Conservation (phyloP, 2,113 vertebrate genomes). For the Gadus macrocephalus region DNA sequence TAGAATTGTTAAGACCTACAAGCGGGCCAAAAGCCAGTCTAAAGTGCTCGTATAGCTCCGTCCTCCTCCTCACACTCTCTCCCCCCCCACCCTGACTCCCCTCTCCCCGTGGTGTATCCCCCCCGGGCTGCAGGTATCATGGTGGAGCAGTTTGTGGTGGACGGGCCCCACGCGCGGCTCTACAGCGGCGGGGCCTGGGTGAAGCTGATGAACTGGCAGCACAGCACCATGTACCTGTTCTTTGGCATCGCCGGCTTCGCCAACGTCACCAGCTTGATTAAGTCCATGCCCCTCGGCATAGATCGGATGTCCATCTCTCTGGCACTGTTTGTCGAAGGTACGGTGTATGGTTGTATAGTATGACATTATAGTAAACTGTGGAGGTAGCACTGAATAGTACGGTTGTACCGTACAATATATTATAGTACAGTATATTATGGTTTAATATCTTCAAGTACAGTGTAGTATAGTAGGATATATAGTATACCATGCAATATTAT, state of each 20-base stretch:
- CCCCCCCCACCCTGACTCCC: no score
- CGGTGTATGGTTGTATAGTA: background rate
- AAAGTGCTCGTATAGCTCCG: no score
- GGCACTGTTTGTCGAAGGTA: conserved; percentile 88
- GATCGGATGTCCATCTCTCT: conserved; percentile 78
- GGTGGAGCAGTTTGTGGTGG: conserved; percentile 92
- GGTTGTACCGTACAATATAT: no score
- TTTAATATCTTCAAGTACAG: no score
- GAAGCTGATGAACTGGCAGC: conserved; percentile 98
- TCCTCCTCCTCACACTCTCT: no score
- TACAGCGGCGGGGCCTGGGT: conserved; percentile 73
- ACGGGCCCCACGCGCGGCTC: conserved; percentile 85
- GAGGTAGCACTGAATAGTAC: no score
- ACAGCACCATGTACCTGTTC: conserved; percentile 96
- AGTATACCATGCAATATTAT: no score
- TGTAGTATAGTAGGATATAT: no score
- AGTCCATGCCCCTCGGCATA: conserved; percentile 68
- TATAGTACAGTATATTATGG: no score
- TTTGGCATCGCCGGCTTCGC: conserved; percentile 78
- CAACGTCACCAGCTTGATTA: conserved; percentile 63
- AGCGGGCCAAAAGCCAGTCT: no score
- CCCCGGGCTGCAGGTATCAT: conserved; percentile 77
- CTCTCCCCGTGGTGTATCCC: background rate
- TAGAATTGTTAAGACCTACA: no score
- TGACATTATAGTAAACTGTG: no score